Base-by-base conservation (phyloP, 1,140 invertebrate genomes). In the Amphibalanus amphitrite region DNA sequence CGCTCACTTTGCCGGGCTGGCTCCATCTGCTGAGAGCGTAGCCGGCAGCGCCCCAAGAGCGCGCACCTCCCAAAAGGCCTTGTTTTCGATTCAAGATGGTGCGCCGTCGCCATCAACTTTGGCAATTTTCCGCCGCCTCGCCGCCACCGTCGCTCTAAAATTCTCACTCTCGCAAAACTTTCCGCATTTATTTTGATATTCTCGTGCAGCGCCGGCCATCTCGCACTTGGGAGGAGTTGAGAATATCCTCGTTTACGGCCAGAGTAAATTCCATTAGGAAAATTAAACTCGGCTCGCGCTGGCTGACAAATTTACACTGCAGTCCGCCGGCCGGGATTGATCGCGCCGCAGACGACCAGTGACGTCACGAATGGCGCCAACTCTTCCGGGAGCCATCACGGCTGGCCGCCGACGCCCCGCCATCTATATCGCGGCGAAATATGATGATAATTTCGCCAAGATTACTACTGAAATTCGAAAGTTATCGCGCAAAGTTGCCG, bases 181-280 rank as follows among this genome's bases (percentile, higher is more conserved):
- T 59, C 47, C 47, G 47, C 47, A 59, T 59, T 59, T 59, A 59
- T 59, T 59, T 59, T 59, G 47, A 59, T 59, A 59, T 59, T 59
- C 47, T 59, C 47, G 13, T 13, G 13, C 47, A 59, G 17, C 47
- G 47, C 20, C 47, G 6, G 47, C 47, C 47, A 59, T 59, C 20
- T 59, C 47, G 13, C 47, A 59, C 47, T 59, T 59, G 47, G 20
- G 47, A 59, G 20, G 47, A 59, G 47, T 59, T 59, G 47, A 59
- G 47, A 59, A 59, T 59, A 59, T 59, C 47, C 47, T 59, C 47
- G 47, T 59, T 59, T 59, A 59, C 47, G 47, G 47, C 10, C 47
- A 59, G 47, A 59, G 47, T 59, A 59, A 59, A 59, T 59, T 59
- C 47, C 47, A 59, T 59, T 59, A 59, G 47, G 47, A 59, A 59